Percentiles rank a stretch among this genome's conserved stretches.
phyloP scores from a whole-genome alignment of 2,113 vertebrate genomes.

The Alosa alosa region DNA sequence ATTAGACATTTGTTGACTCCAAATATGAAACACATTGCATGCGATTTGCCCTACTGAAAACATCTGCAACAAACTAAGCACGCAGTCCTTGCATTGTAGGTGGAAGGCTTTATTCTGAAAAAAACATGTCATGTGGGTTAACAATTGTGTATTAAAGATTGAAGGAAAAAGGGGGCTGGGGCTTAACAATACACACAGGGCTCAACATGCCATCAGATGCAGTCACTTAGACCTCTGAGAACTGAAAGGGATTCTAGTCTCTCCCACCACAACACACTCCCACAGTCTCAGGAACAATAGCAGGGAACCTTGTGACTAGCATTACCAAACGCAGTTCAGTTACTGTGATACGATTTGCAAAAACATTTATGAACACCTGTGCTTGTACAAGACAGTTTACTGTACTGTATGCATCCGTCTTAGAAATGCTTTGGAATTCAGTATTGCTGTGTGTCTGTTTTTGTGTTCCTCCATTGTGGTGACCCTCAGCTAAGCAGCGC shows the following conservation, averaged over 20 bases:
- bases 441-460: constrained; percentile 32
- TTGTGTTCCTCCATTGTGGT: background rate
- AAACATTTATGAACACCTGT: constrained; percentile 11
- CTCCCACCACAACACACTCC: background rate
- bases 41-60: background rate
- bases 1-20: background rate
- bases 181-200: background rate
- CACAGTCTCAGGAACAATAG: background rate
- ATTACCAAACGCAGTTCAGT: background rate
- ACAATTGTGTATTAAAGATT: background rate
- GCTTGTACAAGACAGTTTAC: background rate
- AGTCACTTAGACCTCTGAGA: background rate
- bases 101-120: background rate
- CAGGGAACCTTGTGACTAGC: background rate
- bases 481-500: constrained; percentile 82
- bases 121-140: background rate
- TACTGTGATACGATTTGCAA: background rate
- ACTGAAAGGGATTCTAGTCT: background rate
- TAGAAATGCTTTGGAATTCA: background rate
- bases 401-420: background rate
- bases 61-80: background rate
- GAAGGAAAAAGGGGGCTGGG: background rate
- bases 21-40: constrained; percentile 8
- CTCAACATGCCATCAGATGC: background rate
- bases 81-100: background rate